These are phyloP conservation scores for Heterotilapia buettikoferi DNA, from an alignment of 2,113 vertebrate genomes.

Conservation along the genomic window DNA sequence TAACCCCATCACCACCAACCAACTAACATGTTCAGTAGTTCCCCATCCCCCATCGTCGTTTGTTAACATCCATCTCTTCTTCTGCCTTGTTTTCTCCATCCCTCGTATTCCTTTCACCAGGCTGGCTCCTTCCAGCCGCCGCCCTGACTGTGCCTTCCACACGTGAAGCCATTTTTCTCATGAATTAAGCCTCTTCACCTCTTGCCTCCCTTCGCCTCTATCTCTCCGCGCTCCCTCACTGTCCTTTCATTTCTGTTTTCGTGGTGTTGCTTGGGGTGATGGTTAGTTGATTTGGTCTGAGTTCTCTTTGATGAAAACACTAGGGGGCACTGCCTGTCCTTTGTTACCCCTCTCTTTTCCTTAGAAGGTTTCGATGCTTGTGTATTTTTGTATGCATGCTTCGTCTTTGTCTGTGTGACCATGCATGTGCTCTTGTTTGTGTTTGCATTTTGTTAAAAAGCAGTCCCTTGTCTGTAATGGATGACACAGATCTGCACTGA, in stretches of 20 bases:
- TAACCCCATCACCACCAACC: slow-evolving; percentile 5
- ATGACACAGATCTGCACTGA: slow-evolving; percentile 77
- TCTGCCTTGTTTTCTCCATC: background rate
- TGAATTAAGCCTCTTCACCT: slow-evolving; percentile 28
- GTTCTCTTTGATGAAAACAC: slow-evolving; percentile 82
- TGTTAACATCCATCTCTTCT: slow-evolving; percentile 15
- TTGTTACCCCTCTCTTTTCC: slow-evolving; percentile 70
- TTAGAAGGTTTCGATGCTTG: slow-evolving; percentile 27
- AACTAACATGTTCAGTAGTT: background rate
- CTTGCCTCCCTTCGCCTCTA: background rate
- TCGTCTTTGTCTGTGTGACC: slow-evolving; percentile 9
- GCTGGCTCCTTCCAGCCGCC: background rate
- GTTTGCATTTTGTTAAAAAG: slow-evolving; percentile 52
- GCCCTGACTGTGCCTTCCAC: slow-evolving; percentile 9
- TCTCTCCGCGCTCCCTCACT: background rate
- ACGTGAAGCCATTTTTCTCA: slow-evolving; percentile 50
- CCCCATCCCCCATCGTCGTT: background rate
- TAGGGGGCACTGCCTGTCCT: slow-evolving; percentile 99
- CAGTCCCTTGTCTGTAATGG: slow-evolving; percentile 69
- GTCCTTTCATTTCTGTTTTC: slow-evolving; percentile 26
- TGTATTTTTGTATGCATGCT: slow-evolving; percentile 27
- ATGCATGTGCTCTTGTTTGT: slow-evolving; percentile 25
- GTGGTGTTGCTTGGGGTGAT: slow-evolving; percentile 38
- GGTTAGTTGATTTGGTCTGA: slow-evolving; percentile 65
- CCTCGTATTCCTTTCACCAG: background rate